phyloP scores from a whole-genome alignment of 2,888 invertebrate species.

The Rhimphoctona megacephalus region DNA sequence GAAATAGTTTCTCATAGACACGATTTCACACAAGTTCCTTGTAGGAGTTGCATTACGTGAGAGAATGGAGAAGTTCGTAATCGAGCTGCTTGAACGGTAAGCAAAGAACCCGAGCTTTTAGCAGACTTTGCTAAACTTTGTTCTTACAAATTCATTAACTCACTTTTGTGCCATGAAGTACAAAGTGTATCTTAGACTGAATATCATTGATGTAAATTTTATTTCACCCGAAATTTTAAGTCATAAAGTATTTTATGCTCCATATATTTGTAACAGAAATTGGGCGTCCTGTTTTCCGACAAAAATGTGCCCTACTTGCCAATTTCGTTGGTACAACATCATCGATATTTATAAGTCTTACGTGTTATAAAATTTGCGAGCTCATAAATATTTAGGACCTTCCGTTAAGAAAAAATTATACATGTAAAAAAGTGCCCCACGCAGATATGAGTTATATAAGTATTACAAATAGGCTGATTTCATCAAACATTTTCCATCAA shows the following conservation, averaged over 20 bases:
- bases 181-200: neutral
- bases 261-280: slow-evolving; percentile 13
- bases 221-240: neutral
- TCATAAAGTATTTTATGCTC: neutral
- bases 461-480: neutral
- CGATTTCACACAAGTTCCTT: neutral
- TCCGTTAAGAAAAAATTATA: neutral
- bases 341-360: neutral
- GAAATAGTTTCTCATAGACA: slow-evolving; percentile 2
- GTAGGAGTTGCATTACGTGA: neutral
- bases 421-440: neutral
- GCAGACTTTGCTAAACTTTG: neutral
- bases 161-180: neutral
- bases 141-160: neutral
- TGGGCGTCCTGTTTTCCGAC: slow-evolving; percentile 7
- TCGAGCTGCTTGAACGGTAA: neutral
- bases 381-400: neutral
- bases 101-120: neutral
- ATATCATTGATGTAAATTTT: neutral
- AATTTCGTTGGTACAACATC: neutral
- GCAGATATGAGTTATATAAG: neutral
- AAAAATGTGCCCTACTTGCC: neutral
- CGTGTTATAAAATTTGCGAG: neutral
- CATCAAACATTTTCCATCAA: neutral
- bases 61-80: slow-evolving; percentile 19